Evolutionary conservation across 2,113 vertebrate genomes (phyloP), one percentile per base, ranked within the genome.

Genomic region (Origma solitaria): DNA sequence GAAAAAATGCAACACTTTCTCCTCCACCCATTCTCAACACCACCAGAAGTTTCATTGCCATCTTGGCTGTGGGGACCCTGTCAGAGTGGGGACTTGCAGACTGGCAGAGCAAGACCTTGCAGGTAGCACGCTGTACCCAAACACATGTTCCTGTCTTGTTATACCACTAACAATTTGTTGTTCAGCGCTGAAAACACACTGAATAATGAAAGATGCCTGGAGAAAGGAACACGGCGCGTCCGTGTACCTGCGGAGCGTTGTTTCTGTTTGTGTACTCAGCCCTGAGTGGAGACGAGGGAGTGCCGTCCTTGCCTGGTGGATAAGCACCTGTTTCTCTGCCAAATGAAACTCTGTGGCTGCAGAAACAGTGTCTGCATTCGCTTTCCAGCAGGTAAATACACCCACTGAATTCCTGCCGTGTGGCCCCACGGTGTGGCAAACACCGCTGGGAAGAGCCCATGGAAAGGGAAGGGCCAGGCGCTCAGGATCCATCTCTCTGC

Each of bases 201-300:
- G 96, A 97, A 97, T 97, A 96, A 97, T 95, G 97, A 95, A 97
- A 96, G 97, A 94, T 73, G 97, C 95, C 94, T 97, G 86, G 76
- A 95, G 96, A 97, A 97, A 96, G 81, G 90, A 96, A 88, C 85
- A 75, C 42, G 15, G 94, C 7, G 10, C 2, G 3, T 94, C 87
- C 54, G 3, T 90, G 96, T 92, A 92, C 84, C 84, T 58, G 75
- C 91, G 77, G 89, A 33, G 6, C 14, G 88, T 88, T 92, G 92
- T 95, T 91, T 64, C 94, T 96, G 84, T 97, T 97, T 97, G 87
- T 49, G 70, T 82, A 37, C 88, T 81, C 89, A 95, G 22, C 66
- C 80, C 83, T 38, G 84, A 93, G 75, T 15, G 38, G 85, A 95
- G 90, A 81, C 1, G 1, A 94, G 94, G 97, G 96, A 97, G 95